Evolutionary conservation across 1,140 invertebrate species (phyloP), one percentile per base, ranked within the genome.

Genomic region (Sarcophaga bullata): DNA sequence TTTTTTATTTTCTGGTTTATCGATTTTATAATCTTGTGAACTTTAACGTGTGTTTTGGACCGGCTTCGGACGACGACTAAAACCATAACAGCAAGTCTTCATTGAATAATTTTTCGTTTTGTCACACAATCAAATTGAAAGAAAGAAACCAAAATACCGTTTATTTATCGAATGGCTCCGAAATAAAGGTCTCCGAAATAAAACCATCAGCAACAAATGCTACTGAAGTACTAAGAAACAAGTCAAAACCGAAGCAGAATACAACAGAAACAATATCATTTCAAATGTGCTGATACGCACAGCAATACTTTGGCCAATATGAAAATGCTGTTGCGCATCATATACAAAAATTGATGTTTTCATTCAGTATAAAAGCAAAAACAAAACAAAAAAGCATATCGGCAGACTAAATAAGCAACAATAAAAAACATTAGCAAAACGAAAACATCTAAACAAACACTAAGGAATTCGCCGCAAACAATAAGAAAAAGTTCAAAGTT

Each of bases 301-400:
- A 58, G n/a, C 15, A 58, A 58, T 68, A 9, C 19, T 25, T 68
- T 25, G 17, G n/a, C 62, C 17, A 68, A 68, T 17, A 9, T 19
- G 62, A 68, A 68, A 68, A 25, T 68, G 62, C 62, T 68, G 62
- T 19, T 68, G 62, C 62, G 62, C 62, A 68, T 68, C 62, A 68
- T 17, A 19, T 17, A 37, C 25, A 10, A 19, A 68, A 25, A 19
- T 6, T 58, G 17, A 25, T 68, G 17, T 68, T 68, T 37, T 68
- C 62, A 68, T 37, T 17, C 54, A 68, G n/a, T 68, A 68, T 9
- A 68, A n/a, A 5, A 68, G 9, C 62, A 8, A 68, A 68, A 19
- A 7, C 0, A 68, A 68, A 17, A 68, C n/a, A 68, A 68, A 68
- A 37, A 37, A 37, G 4, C 25, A 37, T 37, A 37, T 37, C 25